Evolutionary conservation across 2,888 invertebrate species (phyloP), one percentile per base, ranked within the genome.

Genomic region (Lagria hirta): DNA sequence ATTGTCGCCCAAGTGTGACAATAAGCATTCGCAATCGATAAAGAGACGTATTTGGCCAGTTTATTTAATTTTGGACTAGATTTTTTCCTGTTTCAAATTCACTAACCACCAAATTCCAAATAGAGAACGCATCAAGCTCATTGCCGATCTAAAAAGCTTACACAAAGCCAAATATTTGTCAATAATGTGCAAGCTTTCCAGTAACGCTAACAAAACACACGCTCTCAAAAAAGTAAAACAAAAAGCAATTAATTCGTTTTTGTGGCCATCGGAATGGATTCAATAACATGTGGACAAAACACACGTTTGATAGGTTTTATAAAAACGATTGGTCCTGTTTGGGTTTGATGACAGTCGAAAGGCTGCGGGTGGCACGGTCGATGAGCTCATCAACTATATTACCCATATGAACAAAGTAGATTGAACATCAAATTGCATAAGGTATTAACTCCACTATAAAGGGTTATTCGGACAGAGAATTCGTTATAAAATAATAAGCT

Each of bases 181-280:
- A 18, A 7, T 37, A 37, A 37, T 37, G 27, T 37, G 37, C 28
- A 20, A 18, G 20, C 17, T 21, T 37, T 21, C 28, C 37, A 37
- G 28, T 37, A 37, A 29, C 38, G 38, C 20, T 30, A 34, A 35
- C 34, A 35, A 42, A 42, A 34, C 42, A 42, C 34, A 42, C 42
- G 27, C 20, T 26, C 27, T 20, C 26, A 8, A 24, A 41, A 41
- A 41, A 33, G 32, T 36, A 34, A 43, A 43, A 38, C 44, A 38
- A 38, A 44, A 44, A 64, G 60, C 65, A 65, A 68, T 69, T 66
- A 66, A 66, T 66, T 61, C 60, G 61, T 64, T 67, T 67, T 62
- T 66, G 66, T 49, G 65, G 66, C 58, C 43, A 51, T n/a, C n/a
- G 44, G 56, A 46, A 59, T 62, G 60, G 61, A 66, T 67, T 66